These are phyloP conservation scores for Corydoras sp. DNA, from an alignment of 2,113 vertebrate species.

Conservation along the genomic window DNA sequence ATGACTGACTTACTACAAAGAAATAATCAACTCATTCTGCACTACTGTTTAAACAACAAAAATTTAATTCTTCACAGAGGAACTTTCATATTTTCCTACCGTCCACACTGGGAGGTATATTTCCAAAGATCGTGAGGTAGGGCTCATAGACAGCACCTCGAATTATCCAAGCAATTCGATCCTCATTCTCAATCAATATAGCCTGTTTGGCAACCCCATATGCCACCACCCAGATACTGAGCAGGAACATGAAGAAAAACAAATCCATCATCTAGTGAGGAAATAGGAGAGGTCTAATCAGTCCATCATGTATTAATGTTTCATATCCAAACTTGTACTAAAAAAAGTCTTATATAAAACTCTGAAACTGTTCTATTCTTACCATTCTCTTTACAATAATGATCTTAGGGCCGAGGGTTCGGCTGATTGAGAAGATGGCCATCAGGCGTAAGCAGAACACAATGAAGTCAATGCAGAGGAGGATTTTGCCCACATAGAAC, in stretches of 20 bases:
- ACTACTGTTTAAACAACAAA: too few species aligned
- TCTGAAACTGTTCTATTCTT: too few species aligned
- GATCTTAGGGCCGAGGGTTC: constrained; percentile 91
- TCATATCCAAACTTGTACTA: too few species aligned
- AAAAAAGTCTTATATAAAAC: too few species aligned
- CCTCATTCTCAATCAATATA: constrained; percentile 90
- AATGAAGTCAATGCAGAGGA: constrained; percentile 87
- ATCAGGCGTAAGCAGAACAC: constrained; percentile 93
- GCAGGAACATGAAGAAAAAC: constrained; percentile 97
- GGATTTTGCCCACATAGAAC: constrained; percentile 79
- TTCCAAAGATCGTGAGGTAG: constrained; percentile 89
- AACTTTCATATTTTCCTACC: constrained; percentile 57
- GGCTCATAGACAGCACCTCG: constrained; percentile 88
- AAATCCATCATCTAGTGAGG: constrained; percentile 84
- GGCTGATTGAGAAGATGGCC: constrained; percentile 94
- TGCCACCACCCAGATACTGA: constrained; percentile 93
- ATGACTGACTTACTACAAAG: too few species aligned
- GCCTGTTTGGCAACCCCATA: constrained; percentile 94
- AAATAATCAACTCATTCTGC: too few species aligned
- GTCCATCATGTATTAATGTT: not conserved
- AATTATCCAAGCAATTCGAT: constrained; percentile 82
- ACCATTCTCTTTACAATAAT: constrained; percentile 96
- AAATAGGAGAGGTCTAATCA: not conserved
- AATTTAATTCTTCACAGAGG: too few species aligned
- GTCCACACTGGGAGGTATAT: constrained; percentile 80